phyloP scores from a whole-genome alignment of 92 coral and sea anemone genomes.

The Zoanthus sansibaricus region DNA sequence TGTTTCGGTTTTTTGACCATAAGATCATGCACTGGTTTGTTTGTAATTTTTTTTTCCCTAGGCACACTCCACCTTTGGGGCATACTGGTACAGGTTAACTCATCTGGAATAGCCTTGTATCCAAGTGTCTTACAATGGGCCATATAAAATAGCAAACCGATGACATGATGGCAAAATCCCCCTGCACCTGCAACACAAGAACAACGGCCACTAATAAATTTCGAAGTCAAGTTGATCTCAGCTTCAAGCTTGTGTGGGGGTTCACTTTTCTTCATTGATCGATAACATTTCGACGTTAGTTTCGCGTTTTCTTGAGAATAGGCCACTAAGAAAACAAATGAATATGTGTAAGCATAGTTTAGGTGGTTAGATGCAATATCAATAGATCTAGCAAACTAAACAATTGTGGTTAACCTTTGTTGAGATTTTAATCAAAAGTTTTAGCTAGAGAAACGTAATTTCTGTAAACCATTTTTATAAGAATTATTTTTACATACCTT shows the following conservation, averaged over 20 bases:
- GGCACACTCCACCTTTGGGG: slow-evolving; percentile 47
- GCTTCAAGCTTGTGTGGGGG: not conserved
- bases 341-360: not conserved
- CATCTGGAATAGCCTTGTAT: not conserved
- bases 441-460: not conserved
- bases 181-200: slow-evolving; percentile 5
- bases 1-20: too few relatives aligned
- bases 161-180: slow-evolving; percentile 5
- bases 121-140: not conserved
- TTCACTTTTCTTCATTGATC: not conserved
- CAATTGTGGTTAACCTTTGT: too few relatives aligned
- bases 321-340: not conserved
- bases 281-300: slow-evolving; percentile 1
- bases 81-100: not conserved
- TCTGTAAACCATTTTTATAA: not conserved
- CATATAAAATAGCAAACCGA: not conserved
- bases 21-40: not conserved
- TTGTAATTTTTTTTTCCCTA: slow-evolving; percentile 10
- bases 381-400: not conserved
- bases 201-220: too few relatives aligned
- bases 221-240: not conserved
- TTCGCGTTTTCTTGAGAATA: slow-evolving; percentile 4
- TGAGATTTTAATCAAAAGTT: not conserved
- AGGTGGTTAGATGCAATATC: not conserved
- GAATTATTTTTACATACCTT: not conserved